Conservation (phyloP, 2,113 vertebrate genomes). For the Fregata magnificens region DNA sequence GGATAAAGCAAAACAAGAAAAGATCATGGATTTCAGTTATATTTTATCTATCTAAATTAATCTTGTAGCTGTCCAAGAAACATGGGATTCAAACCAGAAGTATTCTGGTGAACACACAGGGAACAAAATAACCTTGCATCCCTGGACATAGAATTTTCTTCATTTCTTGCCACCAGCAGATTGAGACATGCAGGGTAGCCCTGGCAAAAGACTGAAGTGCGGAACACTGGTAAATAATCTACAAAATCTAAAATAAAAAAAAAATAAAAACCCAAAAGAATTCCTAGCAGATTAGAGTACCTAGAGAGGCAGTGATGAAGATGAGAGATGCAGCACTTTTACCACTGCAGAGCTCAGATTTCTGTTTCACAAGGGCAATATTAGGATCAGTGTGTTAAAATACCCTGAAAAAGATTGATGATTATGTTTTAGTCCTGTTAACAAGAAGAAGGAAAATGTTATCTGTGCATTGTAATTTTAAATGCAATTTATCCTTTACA, state of each 20-base stretch:
- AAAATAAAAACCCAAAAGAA: background rate
- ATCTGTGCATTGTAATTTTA: background rate
- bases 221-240: background rate
- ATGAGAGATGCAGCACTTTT: background rate
- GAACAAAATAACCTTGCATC: background rate
- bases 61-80: background rate
- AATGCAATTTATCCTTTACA: background rate
- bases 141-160: background rate
- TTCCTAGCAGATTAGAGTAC: background rate
- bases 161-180: background rate
- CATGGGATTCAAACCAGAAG: background rate
- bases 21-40: background rate
- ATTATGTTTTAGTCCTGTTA: background rate
- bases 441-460: background rate
- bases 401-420: background rate
- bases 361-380: background rate
- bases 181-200: background rate
- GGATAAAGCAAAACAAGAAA: background rate
- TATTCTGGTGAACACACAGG: background rate
- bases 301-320: background rate
- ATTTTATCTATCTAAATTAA: background rate
- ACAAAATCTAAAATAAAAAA: background rate
- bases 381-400: background rate
- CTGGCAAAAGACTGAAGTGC: background rate
- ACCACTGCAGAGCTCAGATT: background rate